These are phyloP conservation scores for Nothura maculosa DNA, from an alignment of 2,797 vertebrate genomes.

Conservation along the genomic window DNA sequence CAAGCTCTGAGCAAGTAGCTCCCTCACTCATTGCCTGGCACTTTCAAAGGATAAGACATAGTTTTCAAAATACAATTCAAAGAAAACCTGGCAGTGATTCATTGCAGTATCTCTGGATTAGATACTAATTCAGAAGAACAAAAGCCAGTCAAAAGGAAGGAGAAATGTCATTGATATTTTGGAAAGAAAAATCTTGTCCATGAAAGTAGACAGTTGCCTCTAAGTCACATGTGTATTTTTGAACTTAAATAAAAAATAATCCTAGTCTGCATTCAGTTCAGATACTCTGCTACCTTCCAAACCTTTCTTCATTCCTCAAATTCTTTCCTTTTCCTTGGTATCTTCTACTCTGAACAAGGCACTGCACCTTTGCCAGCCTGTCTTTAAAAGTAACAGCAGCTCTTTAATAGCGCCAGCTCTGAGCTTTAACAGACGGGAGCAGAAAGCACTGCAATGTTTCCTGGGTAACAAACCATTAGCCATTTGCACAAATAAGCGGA, in stretches of 20 bases:
- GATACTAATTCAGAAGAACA: neutral
- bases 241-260: slow-evolving; percentile 18
- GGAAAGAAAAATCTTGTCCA: neutral
- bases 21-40: neutral
- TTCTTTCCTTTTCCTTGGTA: slow-evolving; percentile 20
- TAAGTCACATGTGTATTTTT: neutral
- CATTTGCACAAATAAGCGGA: neutral
- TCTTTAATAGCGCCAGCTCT: neutral
- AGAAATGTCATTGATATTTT: neutral
- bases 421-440: neutral
- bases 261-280: neutral
- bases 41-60: neutral
- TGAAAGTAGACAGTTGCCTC: neutral
- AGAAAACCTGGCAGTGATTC: neutral
- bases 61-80: neutral
- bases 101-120: neutral
- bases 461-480: slow-evolving; percentile 15
- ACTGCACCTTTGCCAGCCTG: neutral
- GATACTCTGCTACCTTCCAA: neutral
- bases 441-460: neutral
- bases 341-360: neutral
- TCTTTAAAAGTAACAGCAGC: slow-evolving; percentile 1
- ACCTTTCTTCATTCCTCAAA: slow-evolving; percentile 34
- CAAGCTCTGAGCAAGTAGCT: neutral
- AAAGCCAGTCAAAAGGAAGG: neutral